These are phyloP conservation scores for Melanotaenia parkinsoni DNA, from an alignment of 2,797 vertebrate species.

Conservation along the genomic window DNA sequence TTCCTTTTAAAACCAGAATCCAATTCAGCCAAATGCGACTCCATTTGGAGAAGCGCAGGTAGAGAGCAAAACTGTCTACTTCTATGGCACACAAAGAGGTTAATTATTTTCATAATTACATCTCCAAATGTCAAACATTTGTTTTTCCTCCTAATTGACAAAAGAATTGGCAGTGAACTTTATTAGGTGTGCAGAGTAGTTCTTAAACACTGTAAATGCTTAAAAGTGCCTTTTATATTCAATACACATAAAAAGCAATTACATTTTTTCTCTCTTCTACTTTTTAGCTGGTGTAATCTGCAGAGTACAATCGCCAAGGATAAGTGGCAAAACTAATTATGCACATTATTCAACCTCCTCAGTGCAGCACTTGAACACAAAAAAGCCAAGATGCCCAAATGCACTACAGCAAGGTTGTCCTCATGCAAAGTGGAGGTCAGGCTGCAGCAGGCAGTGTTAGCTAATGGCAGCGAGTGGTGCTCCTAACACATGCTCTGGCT, in stretches of 20 bases:
- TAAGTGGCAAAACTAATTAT: constrained; percentile 79
- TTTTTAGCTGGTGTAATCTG: constrained; percentile 71
- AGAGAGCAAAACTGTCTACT: constrained; percentile 55
- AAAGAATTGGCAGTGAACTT: constrained; percentile 74
- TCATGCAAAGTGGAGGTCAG: constrained; percentile 73
- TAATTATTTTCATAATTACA: constrained; percentile 81
- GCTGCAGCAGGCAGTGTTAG: constrained; percentile 58
- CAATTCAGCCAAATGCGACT: constrained; percentile 48
- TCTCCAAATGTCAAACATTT: constrained; percentile 80
- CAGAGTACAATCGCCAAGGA: constrained; percentile 66
- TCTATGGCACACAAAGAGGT: constrained; percentile 67
- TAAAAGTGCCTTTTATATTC: constrained; percentile 69
- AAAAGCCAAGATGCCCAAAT: constrained; percentile 71
- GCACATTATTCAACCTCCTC: constrained; percentile 72
- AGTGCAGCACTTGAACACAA: constrained; percentile 70
- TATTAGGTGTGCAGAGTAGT: constrained; percentile 65
- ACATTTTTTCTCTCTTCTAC: constrained; percentile 31
- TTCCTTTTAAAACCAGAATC: constrained; percentile 34
- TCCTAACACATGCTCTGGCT: constrained; percentile 73
- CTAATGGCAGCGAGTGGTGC: constrained; percentile 68
- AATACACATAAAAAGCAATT: constrained; percentile 77
- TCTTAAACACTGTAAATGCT: constrained; percentile 59
- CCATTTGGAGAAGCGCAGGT: constrained; percentile 54
- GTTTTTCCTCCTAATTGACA: constrained; percentile 78
- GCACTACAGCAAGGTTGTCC: constrained; percentile 63